Percentiles rank a stretch among this genome's conserved stretches.
Evolutionary conservation across 2,888 invertebrate genomes (phyloP).

Genomic region (Eledone cirrhosa): DNA sequence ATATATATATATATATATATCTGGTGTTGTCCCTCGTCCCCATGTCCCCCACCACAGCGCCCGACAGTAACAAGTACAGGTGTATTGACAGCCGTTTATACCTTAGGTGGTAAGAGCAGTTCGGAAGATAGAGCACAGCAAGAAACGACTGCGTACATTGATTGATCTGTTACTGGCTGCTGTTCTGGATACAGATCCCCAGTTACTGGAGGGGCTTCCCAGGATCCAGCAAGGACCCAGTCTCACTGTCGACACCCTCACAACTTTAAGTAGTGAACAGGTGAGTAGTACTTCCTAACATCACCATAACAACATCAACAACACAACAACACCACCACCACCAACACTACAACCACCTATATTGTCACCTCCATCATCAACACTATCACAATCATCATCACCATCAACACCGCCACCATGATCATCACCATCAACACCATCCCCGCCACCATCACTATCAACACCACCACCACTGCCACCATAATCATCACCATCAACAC

Average conservation of each 20-base stretch:
- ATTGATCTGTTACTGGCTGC: slow-evolving; percentile 42
- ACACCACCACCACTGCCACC: no score
- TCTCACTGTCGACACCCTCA: slow-evolving; percentile 34
- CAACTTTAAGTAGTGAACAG: slow-evolving; percentile 35
- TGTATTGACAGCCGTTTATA: slow-evolving; percentile 27
- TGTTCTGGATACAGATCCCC: slow-evolving; percentile 41
- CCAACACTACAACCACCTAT: no score
- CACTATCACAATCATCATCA: no score
- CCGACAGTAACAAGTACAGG: background rate
- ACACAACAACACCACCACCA: no score
- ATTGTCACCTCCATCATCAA: no score
- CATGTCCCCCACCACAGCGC: no score
- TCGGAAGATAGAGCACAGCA: slow-evolving; percentile 42
- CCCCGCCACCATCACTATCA: no score
- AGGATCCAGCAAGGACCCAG: slow-evolving; percentile 36
- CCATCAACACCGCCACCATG: no score
- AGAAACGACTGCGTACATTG: slow-evolving; percentile 40
- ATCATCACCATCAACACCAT: no score
- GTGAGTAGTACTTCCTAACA: slow-evolving; percentile 26
- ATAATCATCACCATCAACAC: no score
- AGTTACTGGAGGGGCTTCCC: slow-evolving; percentile 39
- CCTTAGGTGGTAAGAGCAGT: slow-evolving; percentile 41
- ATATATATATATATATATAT: no score
- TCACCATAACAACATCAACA: background rate
- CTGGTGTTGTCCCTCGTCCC: no score